Evolutionary conservation across 2,797 vertebrate species (phyloP).

Genomic region (Fistularia commersonii): DNA sequence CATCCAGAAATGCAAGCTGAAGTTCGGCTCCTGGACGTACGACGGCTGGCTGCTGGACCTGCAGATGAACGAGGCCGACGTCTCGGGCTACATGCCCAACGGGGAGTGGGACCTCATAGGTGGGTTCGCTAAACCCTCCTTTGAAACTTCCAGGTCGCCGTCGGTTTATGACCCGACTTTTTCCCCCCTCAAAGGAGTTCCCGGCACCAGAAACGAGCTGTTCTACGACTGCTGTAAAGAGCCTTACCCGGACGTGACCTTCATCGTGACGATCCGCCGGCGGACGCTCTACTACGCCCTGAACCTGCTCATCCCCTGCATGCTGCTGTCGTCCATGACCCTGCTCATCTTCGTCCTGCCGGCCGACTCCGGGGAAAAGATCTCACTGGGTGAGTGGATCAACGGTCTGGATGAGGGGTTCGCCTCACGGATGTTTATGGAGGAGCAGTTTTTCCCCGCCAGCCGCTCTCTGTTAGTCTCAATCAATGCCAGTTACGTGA

Average conservation of each 20-base stretch:
- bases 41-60: conserved; percentile 82
- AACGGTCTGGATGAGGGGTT: too few relatives aligned
- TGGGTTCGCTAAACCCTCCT: conserved; percentile 50
- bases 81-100: conserved; percentile 78
- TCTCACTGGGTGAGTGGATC: conserved; percentile 77
- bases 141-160: too few relatives aligned
- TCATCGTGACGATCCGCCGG: conserved; percentile 76
- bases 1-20: conserved; percentile 79
- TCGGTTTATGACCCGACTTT: too few relatives aligned
- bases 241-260: conserved; percentile 79
- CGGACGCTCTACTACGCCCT: conserved; percentile 81
- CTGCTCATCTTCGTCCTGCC: conserved; percentile 79
- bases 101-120: conserved; percentile 82
- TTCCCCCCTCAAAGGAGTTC: conserved; percentile 60
- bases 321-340: conserved; percentile 81
- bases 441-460: too few relatives aligned
- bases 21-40: conserved; percentile 82
- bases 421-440: too few relatives aligned
- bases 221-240: conserved; percentile 81
- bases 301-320: conserved; percentile 80
- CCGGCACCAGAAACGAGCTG: conserved; percentile 66
- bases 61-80: conserved; percentile 77
- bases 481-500: too few relatives aligned
- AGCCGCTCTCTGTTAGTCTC: too few relatives aligned
- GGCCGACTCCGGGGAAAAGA: conserved; percentile 81